Conservation (phyloP, 2,888 invertebrate genomes). For the Scaptomyza cyrtandrae region DNA sequence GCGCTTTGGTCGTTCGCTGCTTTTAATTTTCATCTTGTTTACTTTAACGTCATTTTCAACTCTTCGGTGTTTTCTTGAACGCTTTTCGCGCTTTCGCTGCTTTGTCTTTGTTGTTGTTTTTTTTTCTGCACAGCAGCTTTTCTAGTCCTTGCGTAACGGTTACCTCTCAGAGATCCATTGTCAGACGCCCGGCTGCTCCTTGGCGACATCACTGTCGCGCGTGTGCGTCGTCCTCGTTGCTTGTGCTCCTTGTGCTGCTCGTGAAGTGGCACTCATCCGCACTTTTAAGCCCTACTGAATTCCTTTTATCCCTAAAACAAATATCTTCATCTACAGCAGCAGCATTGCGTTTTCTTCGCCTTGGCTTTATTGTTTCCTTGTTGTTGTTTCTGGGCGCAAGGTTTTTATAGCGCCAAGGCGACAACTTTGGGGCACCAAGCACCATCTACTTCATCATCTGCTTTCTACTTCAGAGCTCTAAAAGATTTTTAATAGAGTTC, state of each 20-base stretch:
- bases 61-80: conserved; percentile 78
- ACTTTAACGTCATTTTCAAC: conserved; percentile 81
- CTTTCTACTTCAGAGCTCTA: conserved; percentile 69
- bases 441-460: conserved; percentile 61
- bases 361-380: conserved; percentile 29
- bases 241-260: conserved; percentile 66
- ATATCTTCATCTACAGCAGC: conserved; percentile 80
- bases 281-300: conserved; percentile 82
- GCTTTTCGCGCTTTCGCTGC: conserved; percentile 55
- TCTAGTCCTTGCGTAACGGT: conserved; percentile 6
- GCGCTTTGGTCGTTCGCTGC: conserved; percentile 40
- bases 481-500: conserved; percentile 83
- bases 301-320: conserved; percentile 83
- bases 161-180: conserved; percentile 62
- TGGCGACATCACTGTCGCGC: conserved; percentile 46
- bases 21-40: conserved; percentile 81
- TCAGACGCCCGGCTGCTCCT: conserved; percentile 40
- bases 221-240: conserved; percentile 29
- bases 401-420: conserved; percentile 62
- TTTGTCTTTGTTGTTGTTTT: conserved; percentile 41
- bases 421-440: conserved; percentile 54
- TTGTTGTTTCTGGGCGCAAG: conserved; percentile 52
- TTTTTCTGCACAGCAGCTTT: background rate
- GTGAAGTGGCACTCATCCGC: conserved; percentile 81
- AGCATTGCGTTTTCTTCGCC: conserved; percentile 32